Percentiles rank a stretch among this genome's conserved stretches.
These are phyloP conservation scores for Metallyticus violacea DNA, from an alignment of 2,888 invertebrate genomes.

Conservation along the genomic window DNA sequence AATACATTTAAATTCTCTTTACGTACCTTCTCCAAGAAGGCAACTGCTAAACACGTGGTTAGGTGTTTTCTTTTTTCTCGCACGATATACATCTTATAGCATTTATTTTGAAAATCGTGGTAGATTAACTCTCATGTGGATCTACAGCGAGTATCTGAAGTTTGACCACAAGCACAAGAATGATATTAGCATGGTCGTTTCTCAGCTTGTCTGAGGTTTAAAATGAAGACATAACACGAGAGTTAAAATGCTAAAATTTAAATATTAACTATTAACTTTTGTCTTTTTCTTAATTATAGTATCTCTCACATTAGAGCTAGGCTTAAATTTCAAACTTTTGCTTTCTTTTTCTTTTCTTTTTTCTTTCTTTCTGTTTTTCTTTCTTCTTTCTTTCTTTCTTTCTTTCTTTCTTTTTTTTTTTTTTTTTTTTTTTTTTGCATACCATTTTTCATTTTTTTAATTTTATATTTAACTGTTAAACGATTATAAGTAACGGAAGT, in stretches of 20 bases:
- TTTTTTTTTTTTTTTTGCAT: too few relatives aligned
- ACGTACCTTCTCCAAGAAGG: neutral
- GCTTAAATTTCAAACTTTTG: too few relatives aligned
- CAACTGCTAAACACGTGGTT: neutral
- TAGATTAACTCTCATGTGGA: neutral
- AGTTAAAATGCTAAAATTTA: neutral
- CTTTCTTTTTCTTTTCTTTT: too few relatives aligned
- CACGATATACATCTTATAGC: neutral
- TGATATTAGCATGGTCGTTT: neutral
- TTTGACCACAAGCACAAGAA: neutral
- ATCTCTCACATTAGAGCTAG: too few relatives aligned
- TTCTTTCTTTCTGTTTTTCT: too few relatives aligned
- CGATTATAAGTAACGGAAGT: too few relatives aligned
- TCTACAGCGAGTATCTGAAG: neutral
- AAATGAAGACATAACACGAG: neutral
- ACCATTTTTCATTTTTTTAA: too few relatives aligned
- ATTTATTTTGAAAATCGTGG: neutral
- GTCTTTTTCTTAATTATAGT: too few relatives aligned
- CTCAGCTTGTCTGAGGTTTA: neutral
- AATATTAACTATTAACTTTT: too few relatives aligned
- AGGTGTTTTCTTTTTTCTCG: neutral
- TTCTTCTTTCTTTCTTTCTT: too few relatives aligned
- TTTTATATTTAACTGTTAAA: too few relatives aligned
- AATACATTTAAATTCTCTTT: neutral
- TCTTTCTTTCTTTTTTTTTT: too few relatives aligned